Base-by-base conservation (phyloP, 1,140 invertebrate genomes). In the Leptinotarsa lineolata region DNA sequence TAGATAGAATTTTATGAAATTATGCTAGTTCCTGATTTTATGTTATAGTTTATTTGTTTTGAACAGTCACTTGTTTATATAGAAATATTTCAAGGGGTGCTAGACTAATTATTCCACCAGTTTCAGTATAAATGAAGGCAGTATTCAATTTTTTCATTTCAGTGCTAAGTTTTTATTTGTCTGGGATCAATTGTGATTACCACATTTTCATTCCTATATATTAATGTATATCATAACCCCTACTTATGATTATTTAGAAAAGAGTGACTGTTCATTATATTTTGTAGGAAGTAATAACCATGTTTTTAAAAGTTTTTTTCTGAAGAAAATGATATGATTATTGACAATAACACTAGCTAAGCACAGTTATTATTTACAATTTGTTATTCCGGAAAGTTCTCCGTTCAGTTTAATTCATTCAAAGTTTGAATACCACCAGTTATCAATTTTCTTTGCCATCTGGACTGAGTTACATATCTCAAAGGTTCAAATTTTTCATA, bases 1-100 rank as follows among this genome's bases (percentile, higher is more conserved):
- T 74, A 72, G 70, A 71, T 74, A 68, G 69, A 58, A 71, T 74
- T 74, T 74, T 68, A 45, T 39, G n/a, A 54, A 73, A 63, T 68
- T 60, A 60, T 18, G 24, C 60, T 24, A 44, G 39, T 68, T 46
- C 66, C 30, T 39, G 45, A 22, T 69, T 69, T 69, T 69, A 58
- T 69, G 46, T 58, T 20, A 20, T 54, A 15, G n/a, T n/a, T 54
- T 8, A 16, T 5, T 54, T n/a, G 15, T 54, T 54, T 54, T 54
- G 48, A 39, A 39, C 30, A 39, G 30, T 11, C 30, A 39, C 11
- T 39, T 39, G 8, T 39, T 39, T 8, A 39, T 11, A 8, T 39
- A 39, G 8, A 39, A 11, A 39, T 39, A 3, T 39, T 0, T 0
- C 30, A 39, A 39, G 30, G 30, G 30, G 2, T 39, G 30, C 11